phyloP scores from a whole-genome alignment of 2,113 vertebrate species.

The Dicrurus megarhynchus region DNA sequence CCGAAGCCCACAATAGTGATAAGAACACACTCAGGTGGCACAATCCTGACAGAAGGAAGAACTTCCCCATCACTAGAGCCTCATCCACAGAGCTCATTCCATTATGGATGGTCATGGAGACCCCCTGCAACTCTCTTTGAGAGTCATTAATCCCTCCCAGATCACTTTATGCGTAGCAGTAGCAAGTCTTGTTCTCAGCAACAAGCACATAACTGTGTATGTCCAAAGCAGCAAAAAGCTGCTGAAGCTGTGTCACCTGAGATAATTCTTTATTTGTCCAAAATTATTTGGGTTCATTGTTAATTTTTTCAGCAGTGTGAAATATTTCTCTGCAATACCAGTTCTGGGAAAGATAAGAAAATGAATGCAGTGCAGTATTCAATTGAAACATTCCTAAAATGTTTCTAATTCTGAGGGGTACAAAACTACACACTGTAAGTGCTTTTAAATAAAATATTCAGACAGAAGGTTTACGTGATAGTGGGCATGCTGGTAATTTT shows the following conservation, averaged over 20 bases:
- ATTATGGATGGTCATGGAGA: neutral
- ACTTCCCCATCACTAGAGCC: accelerated
- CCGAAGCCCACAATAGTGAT: neutral
- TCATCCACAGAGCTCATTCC: neutral
- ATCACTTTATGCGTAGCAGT: neutral
- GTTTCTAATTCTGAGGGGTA: neutral
- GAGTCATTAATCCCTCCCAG: neutral
- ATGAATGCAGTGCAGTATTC: neutral
- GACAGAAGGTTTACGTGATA: neutral
- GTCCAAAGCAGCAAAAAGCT: neutral
- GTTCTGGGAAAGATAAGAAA: neutral
- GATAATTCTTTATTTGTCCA: neutral
- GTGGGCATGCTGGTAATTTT: neutral
- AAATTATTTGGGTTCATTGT: neutral
- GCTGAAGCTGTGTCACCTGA: neutral
- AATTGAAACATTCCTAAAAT: neutral
- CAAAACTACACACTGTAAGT: accelerated
- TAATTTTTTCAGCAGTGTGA: neutral
- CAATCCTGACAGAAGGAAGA: neutral
- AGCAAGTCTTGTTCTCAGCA: neutral
- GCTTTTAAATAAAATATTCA: neutral
- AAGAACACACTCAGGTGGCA: neutral
- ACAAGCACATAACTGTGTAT: accelerated
- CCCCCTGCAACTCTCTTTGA: neutral
- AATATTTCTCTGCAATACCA: neutral